phyloP scores from a whole-genome alignment of 2,888 invertebrate species.

The Aquatica leii region DNA sequence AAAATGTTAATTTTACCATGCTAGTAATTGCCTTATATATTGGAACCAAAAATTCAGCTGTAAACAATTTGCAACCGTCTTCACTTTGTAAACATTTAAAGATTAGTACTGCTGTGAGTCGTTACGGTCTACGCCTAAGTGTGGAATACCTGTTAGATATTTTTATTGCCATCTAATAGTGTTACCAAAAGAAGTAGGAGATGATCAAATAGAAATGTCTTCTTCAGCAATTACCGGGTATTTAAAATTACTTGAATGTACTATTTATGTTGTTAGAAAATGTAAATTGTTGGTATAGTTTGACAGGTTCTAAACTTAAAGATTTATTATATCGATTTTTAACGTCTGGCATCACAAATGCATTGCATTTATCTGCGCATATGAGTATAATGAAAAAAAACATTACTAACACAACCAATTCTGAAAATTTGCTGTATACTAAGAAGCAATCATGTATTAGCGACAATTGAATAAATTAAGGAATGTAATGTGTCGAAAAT shows the following conservation, averaged over 20 bases:
- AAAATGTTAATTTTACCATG: conserved; percentile 85
- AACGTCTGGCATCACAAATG: conserved; percentile 84
- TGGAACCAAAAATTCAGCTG: conserved; percentile 82
- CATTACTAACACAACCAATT: conserved; percentile 51
- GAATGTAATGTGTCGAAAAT: conserved; percentile 74
- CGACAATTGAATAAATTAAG: conserved; percentile 87
- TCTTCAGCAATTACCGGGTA: conserved; percentile 54
- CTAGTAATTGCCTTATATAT: conserved; percentile 89
- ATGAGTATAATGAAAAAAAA: conserved; percentile 67
- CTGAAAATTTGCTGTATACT: conserved; percentile 63
- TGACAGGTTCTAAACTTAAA: too few relatives aligned
- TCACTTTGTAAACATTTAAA: conserved; percentile 91
- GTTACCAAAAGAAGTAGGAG: conserved; percentile 65
- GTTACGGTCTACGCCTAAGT: conserved; percentile 89
- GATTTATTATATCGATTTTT: too few relatives aligned
- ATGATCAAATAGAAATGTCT: conserved; percentile 55
- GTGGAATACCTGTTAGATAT: conserved; percentile 90
- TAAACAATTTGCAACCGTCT: conserved; percentile 90
- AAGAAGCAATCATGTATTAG: conserved; percentile 89
- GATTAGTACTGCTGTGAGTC: conserved; percentile 85
- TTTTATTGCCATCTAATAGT: conserved; percentile 91
- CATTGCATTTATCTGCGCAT: conserved; percentile 85
- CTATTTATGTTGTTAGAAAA: conserved; percentile 75
- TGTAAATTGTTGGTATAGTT: too few relatives aligned
- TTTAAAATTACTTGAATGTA: conserved; percentile 69